Conservation (phyloP, 92 coral and sea anemone genomes). For the Epizoanthus ramosus region DNA sequence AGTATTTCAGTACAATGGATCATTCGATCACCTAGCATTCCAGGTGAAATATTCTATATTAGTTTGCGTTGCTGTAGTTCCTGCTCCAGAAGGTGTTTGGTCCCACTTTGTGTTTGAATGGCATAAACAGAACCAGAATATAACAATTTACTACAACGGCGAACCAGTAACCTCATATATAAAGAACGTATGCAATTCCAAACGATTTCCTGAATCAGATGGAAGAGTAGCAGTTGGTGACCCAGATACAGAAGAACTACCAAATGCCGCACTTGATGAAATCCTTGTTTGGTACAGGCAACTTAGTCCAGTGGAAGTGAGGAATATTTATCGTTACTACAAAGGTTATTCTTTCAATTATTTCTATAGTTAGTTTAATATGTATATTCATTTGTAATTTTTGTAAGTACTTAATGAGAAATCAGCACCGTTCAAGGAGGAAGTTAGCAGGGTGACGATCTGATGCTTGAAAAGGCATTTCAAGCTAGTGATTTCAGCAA, state of each 20-base stretch:
- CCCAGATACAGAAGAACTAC: background rate
- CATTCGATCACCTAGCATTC: background rate
- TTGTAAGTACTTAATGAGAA: too few species aligned
- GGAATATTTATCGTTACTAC: constrained; percentile 23
- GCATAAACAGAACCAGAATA: background rate
- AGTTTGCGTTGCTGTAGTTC: background rate
- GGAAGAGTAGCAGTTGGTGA: constrained; percentile 9
- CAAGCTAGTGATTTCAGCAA: too few species aligned
- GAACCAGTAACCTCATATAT: background rate
- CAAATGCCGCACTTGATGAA: constrained; percentile 34
- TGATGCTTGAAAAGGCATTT: too few species aligned
- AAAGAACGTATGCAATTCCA: background rate
- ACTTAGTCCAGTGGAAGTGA: background rate
- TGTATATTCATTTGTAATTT: too few species aligned
- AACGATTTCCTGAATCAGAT: background rate
- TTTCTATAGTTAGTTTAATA: too few species aligned
- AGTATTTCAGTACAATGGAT: constrained; percentile 31
- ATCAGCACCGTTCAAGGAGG: too few species aligned
- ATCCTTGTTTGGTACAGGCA: constrained; percentile 3
- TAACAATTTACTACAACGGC: constrained; percentile 19
- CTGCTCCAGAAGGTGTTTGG: constrained; percentile 33
- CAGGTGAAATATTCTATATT: background rate
- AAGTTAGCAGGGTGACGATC: too few species aligned
- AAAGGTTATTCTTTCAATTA: constrained; percentile 4
- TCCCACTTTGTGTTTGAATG: constrained; percentile 15